Evolutionary conservation across 2,113 vertebrate genomes (phyloP).

Genomic region (Myxocyprinus asiaticus): DNA sequence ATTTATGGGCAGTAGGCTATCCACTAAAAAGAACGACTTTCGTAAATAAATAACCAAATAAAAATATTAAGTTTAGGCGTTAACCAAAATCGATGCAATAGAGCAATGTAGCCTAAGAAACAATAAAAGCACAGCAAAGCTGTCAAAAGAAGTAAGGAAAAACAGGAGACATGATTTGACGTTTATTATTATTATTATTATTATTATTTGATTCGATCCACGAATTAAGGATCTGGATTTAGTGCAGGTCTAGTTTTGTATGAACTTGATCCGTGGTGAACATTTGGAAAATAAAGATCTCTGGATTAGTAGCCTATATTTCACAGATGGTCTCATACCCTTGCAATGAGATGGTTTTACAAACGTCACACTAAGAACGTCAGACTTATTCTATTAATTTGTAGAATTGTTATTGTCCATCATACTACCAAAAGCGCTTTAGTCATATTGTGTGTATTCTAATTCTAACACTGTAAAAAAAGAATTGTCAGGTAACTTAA

Average conservation of each 20-base stretch:
- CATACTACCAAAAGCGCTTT: neutral
- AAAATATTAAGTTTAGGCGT: neutral
- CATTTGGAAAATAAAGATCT: constrained; percentile 20
- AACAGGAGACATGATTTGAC: neutral
- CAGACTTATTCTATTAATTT: neutral
- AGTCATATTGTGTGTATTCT: neutral
- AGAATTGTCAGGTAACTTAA: no score
- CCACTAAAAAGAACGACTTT: no score
- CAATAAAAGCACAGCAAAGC: neutral
- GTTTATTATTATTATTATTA: no score
- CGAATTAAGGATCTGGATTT: constrained; percentile 54
- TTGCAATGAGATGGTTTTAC: neutral
- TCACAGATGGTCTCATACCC: neutral
- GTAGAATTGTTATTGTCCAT: neutral
- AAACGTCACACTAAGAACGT: neutral
- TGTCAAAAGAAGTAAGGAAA: neutral
- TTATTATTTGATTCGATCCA: constrained; percentile 57
- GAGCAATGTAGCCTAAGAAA: neutral
- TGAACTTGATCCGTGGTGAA: constrained; percentile 19
- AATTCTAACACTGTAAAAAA: neutral
- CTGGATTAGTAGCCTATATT: neutral
- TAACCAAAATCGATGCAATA: neutral
- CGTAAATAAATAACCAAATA: no score
- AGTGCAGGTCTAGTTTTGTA: constrained; percentile 29
- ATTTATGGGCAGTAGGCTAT: neutral